Evolutionary conservation across 2,797 vertebrate species (phyloP).

Genomic region (Scyliorhinus canicula): DNA sequence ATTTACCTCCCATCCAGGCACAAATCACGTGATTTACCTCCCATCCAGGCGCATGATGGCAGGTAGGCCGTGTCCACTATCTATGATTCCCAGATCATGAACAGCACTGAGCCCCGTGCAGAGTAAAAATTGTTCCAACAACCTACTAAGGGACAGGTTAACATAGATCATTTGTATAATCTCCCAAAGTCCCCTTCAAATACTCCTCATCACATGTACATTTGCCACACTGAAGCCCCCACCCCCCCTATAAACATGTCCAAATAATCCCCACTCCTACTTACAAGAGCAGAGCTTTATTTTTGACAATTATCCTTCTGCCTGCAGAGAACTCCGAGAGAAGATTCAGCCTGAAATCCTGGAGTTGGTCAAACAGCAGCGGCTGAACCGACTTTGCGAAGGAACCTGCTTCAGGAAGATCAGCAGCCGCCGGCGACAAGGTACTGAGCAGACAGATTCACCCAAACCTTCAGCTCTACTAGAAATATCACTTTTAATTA

Average conservation of each 20-base stretch:
- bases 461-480: conserved; percentile 38
- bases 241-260: too few species aligned
- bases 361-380: conserved; percentile 96
- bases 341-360: conserved; percentile 99
- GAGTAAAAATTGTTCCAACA: background rate
- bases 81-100: background rate
- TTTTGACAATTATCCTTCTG: conserved; percentile 34
- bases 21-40: too few species aligned
- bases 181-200: background rate
- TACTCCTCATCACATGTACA: too few species aligned
- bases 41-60: too few species aligned
- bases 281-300: background rate
- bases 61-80: too few species aligned
- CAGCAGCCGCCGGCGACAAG: conserved; percentile 91
- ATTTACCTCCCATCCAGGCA: too few species aligned
- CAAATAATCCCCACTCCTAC: background rate
- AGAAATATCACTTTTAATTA: background rate
- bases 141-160: background rate
- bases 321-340: conserved; percentile 87
- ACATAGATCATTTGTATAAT: background rate
- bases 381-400: conserved; percentile 94
- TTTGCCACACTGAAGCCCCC: background rate
- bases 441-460: conserved; percentile 52
- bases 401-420: conserved; percentile 98
- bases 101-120: too few species aligned